These are phyloP conservation scores for Pristis pectinata DNA, from an alignment of 2,797 vertebrate genomes.

Conservation along the genomic window DNA sequence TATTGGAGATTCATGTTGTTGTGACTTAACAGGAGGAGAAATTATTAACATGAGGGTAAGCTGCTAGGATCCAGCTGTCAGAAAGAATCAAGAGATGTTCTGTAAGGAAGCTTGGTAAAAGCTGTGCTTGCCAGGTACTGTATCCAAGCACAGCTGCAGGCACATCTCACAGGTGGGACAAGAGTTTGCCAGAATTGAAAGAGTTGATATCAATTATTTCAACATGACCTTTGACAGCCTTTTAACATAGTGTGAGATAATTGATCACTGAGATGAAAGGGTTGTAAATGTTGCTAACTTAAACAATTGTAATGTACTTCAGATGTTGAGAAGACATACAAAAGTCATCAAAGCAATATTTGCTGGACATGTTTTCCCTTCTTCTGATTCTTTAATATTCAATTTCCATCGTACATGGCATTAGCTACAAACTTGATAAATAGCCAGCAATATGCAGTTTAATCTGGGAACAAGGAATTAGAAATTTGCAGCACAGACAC, in stretches of 20 bases:
- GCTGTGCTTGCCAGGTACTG: not conserved
- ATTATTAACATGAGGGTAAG: not conserved
- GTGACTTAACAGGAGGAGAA: not conserved
- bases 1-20: not conserved
- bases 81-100: not conserved
- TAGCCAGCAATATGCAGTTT: not conserved
- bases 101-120: not conserved
- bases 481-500: constrained; percentile 14
- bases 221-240: not conserved
- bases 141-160: not conserved
- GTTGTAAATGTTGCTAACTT: not conserved
- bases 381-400: not conserved
- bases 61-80: not conserved
- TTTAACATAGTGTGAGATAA: no score
- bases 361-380: not conserved
- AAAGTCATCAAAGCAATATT: not conserved
- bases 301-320: not conserved
- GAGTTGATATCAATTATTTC: not conserved
- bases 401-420: not conserved
- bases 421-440: not conserved
- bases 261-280: not conserved
- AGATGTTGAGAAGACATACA: not conserved
- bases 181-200: not conserved
- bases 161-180: not conserved
- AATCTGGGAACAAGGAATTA: constrained; percentile 22